phyloP scores from a whole-genome alignment of 2,888 invertebrate genomes.

The Ceraclea dissimilis region DNA sequence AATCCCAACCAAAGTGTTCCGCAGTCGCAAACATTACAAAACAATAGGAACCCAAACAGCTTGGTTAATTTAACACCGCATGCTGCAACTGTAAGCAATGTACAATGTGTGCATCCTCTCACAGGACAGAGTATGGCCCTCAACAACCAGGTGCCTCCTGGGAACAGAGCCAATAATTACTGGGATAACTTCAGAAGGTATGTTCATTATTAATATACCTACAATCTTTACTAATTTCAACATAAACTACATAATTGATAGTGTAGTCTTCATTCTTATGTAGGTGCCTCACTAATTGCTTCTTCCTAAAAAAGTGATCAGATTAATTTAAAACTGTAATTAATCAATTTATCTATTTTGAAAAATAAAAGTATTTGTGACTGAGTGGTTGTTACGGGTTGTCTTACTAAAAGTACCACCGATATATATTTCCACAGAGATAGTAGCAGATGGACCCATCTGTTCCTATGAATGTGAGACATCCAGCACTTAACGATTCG shows the following conservation, averaged over 20 bases:
- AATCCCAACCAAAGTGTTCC: no score
- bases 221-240: background rate
- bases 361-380: no score
- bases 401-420: no score
- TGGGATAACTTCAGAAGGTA: slow-evolving; percentile 93
- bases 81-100: slow-evolving; percentile 10
- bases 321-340: no score
- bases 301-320: background rate
- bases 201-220: slow-evolving; percentile 27
- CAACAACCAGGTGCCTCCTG: slow-evolving; percentile 86
- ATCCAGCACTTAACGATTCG: no score
- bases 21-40: slow-evolving; percentile 17
- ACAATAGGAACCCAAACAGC: slow-evolving; percentile 26
- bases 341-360: no score
- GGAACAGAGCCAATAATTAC: slow-evolving; percentile 86
- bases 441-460: no score
- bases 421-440: no score
- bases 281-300: background rate
- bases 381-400: no score
- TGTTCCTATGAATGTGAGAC: no score
- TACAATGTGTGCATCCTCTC: slow-evolving; percentile 24
- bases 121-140: slow-evolving; percentile 48
- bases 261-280: no score
- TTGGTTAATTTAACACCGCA: slow-evolving; percentile 17
- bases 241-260: background rate